Percentiles rank a stretch among this genome's conserved stretches.
phyloP scores from a whole-genome alignment of 2,113 vertebrate genomes.

The Psilopsiagon aurifrons region DNA sequence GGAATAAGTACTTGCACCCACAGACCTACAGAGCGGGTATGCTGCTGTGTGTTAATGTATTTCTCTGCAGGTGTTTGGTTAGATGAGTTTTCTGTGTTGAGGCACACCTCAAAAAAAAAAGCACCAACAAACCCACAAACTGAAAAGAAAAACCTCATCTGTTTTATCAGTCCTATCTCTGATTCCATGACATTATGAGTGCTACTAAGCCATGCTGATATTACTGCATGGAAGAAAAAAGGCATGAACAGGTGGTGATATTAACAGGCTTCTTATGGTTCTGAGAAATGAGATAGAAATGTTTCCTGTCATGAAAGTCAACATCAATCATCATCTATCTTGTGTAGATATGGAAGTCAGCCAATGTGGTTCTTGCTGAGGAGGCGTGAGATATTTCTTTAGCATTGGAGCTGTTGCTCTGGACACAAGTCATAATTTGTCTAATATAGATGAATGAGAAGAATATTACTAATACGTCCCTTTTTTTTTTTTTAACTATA shows the following conservation, averaged over 20 bases:
- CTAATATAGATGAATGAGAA: constrained; percentile 45
- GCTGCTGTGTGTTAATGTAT: not conserved
- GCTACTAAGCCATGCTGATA: constrained; percentile 5
- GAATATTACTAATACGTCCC: not conserved
- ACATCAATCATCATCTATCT: constrained; percentile 63
- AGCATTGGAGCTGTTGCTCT: constrained; percentile 50
- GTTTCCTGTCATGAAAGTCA: constrained; percentile 66
- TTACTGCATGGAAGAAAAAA: not conserved
- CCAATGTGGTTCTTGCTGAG: constrained; percentile 38
- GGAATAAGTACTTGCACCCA: not conserved
- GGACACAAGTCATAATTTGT: constrained; percentile 66
- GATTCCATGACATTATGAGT: not conserved
- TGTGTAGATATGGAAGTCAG: constrained; percentile 50
- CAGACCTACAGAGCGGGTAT: not conserved
- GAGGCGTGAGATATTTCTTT: constrained; percentile 46
- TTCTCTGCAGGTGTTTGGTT: not conserved
- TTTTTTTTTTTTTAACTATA: not conserved
- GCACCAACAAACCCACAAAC: not conserved
- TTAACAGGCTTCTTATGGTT: constrained; percentile 55
- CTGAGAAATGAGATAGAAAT: constrained; percentile 64
- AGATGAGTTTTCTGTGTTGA: not conserved
- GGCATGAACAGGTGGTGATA: constrained; percentile 53
- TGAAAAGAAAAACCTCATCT: not conserved
- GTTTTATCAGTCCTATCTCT: not conserved
- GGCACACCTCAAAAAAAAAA: not conserved